Conservation (phyloP, 2,888 invertebrate species). For the Vesta saturnalis region DNA sequence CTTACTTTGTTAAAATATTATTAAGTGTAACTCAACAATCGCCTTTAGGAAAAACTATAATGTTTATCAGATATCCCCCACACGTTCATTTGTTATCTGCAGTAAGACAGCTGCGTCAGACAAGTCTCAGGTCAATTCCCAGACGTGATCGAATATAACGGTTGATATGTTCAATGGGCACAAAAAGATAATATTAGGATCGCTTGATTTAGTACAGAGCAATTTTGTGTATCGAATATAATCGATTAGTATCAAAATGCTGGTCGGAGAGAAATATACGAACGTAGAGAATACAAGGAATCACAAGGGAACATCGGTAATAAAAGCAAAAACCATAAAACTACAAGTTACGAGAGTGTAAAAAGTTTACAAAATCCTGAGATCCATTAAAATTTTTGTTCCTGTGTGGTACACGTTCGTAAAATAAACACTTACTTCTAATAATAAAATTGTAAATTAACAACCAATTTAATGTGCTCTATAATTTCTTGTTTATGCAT, state of each 20-base stretch:
- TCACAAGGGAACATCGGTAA: conserved; percentile 6
- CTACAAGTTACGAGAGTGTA: conserved; percentile 5
- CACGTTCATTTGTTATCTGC: conserved; percentile 39
- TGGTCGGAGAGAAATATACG: background rate
- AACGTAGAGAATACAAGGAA: conserved; percentile 4
- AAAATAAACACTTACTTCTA: background rate
- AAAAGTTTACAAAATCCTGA: conserved; percentile 7
- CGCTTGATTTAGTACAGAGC: conserved; percentile 47
- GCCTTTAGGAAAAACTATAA: conserved; percentile 6
- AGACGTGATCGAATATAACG: conserved; percentile 53
- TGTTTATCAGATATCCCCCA: conserved; percentile 35
- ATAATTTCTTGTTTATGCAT: background rate
- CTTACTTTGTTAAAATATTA: too few relatives aligned
- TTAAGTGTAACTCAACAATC: too few relatives aligned
- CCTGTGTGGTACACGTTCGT: background rate
- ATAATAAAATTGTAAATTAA: too few relatives aligned
- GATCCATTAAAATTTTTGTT: background rate
- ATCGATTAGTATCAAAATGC: conserved; percentile 15
- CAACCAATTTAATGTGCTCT: background rate
- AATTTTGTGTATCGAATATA: conserved; percentile 15
- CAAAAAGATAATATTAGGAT: conserved; percentile 48
- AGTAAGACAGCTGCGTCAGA: conserved; percentile 37
- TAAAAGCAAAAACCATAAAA: conserved; percentile 11
- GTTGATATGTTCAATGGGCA: conserved; percentile 47
- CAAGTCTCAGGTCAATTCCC: conserved; percentile 42